A percentile compares a stretch with the other conserved stretches of the same genome.
Evolutionary conservation across 2,888 invertebrate species (phyloP).

Genomic region (Melikaiella ostensackeni): DNA sequence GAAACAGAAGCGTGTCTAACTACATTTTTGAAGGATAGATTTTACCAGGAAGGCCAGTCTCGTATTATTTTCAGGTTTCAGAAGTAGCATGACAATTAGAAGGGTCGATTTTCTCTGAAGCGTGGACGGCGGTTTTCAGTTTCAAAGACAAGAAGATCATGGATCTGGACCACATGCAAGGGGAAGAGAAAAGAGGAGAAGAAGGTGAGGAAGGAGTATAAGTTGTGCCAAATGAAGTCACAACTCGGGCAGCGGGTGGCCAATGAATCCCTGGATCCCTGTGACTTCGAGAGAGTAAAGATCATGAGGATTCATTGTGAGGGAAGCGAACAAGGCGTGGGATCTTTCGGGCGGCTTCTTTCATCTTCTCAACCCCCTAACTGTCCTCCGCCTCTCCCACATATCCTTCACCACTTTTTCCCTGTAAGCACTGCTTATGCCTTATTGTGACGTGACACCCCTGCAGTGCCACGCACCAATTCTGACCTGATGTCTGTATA

Average conservation of each 20-base stretch:
- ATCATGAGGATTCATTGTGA: slow-evolving; percentile 72
- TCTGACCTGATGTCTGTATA: slow-evolving; percentile 36
- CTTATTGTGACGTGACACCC: slow-evolving; percentile 64
- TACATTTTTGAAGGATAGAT: background rate
- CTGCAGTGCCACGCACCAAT: slow-evolving; percentile 43
- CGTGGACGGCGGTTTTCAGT: slow-evolving; percentile 13
- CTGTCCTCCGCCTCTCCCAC: slow-evolving; percentile 42
- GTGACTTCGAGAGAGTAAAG: slow-evolving; percentile 58
- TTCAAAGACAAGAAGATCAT: slow-evolving; percentile 20
- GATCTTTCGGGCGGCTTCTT: slow-evolving; percentile 72
- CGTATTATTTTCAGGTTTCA: slow-evolving; percentile 33
- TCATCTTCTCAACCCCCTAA: slow-evolving; percentile 69
- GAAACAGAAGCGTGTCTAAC: slow-evolving; percentile 31
- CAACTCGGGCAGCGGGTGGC: slow-evolving; percentile 75
- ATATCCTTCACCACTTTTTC: slow-evolving; percentile 51
- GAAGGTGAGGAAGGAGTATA: slow-evolving; percentile 42
- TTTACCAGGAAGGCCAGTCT: slow-evolving; percentile 1
- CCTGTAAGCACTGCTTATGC: slow-evolving; percentile 45
- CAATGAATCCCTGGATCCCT: slow-evolving; percentile 64
- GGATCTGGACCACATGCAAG: slow-evolving; percentile 32
- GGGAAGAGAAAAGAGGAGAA: slow-evolving; percentile 23
- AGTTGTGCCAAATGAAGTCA: slow-evolving; percentile 74
- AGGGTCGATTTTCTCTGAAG: slow-evolving; percentile 32
- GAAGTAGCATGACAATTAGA: slow-evolving; percentile 17
- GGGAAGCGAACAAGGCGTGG: slow-evolving; percentile 69